Evolutionary conservation across 64 coral and sea anemone species (phyloP), one percentile per base, ranked within the genome.

Genomic region (Cladopsammia gracilis): DNA sequence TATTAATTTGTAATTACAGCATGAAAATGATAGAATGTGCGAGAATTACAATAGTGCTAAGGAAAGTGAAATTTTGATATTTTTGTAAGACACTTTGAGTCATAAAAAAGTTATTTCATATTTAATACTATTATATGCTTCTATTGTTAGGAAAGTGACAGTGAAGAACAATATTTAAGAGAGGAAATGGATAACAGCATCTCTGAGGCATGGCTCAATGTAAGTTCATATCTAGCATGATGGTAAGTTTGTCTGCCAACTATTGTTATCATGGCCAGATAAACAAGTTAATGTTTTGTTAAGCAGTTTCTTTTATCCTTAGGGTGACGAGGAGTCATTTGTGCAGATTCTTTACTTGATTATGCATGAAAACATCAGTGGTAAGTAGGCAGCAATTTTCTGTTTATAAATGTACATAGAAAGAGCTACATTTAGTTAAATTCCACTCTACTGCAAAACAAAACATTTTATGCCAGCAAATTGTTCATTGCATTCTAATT

Each of bases 101-200:
- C 61, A 19, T 19, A 16, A 18, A 64, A 64, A 16, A 64, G 11
- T 18, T 13, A 16, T 18, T 64, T 16, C 12, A 64, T 16, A 10
- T 13, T 64, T 11, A 18, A 16, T 64, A 16, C 16, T 64, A 13
- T 34, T 34, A 69, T 69, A 1, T 23, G 23, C 4, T 25, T 69
- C 7, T 69, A 8, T 22, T 25, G 6, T 20, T 13, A 84, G 80
- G 80, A 84, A 67, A 84, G 80, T 68, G 59, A 70, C 50, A 93
- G 87, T 76, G 95, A 96, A 84, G 73, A 94, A 19, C 61, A 88
- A 13, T 97, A 91, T 61, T 52, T 97, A 10, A 80, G 74, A 25
- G 71, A 96, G 85, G 98, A 99, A 92, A 99, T 99, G 98, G 98
- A 99, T 73, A 82, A 86, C 49, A 96, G 94, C 25, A 99, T 99